phyloP scores from a whole-genome alignment of 2,888 invertebrate species.

The Sialis lutaria region DNA sequence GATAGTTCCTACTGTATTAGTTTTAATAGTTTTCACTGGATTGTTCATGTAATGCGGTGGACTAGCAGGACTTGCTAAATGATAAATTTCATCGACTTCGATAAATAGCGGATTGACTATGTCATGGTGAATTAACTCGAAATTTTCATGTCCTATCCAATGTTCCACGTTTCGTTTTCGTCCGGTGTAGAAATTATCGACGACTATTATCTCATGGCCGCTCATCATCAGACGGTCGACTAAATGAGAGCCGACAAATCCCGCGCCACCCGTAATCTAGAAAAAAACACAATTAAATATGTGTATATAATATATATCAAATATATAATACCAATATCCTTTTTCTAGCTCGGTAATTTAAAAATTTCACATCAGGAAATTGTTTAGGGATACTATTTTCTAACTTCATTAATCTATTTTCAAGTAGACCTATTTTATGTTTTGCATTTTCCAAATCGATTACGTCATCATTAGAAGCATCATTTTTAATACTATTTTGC shows the following conservation, averaged over 20 bases:
- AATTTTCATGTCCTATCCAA: constrained; percentile 98
- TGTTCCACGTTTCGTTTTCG: constrained; percentile 94
- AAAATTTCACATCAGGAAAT: constrained; percentile 80
- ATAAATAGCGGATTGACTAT: constrained; percentile 95
- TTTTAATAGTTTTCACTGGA: constrained; percentile 98
- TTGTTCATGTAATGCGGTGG: constrained; percentile 99
- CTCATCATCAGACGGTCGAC: constrained; percentile 89
- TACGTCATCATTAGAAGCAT: constrained; percentile 19
- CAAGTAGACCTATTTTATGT: constrained; percentile 43
- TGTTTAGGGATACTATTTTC: constrained; percentile 62
- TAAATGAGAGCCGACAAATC: constrained; percentile 97
- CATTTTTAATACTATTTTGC: constrained; percentile 20
- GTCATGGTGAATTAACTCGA: constrained; percentile 96
- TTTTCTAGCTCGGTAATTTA: constrained; percentile 82
- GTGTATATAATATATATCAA: constrained; percentile 10
- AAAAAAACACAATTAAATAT: constrained; percentile 12
- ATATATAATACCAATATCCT: constrained; percentile 57
- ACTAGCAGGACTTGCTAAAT: constrained; percentile 95
- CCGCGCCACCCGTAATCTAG: constrained; percentile 88
- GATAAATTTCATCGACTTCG: constrained; percentile 97
- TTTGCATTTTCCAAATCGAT: constrained; percentile 43
- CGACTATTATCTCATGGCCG: constrained; percentile 92
- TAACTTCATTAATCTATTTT: constrained; percentile 51
- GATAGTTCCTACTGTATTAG: constrained; percentile 92
- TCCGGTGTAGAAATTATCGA: constrained; percentile 97